These are phyloP conservation scores for Leptoclinus maculatus DNA, from an alignment of 2,797 vertebrate species.

Conservation along the genomic window DNA sequence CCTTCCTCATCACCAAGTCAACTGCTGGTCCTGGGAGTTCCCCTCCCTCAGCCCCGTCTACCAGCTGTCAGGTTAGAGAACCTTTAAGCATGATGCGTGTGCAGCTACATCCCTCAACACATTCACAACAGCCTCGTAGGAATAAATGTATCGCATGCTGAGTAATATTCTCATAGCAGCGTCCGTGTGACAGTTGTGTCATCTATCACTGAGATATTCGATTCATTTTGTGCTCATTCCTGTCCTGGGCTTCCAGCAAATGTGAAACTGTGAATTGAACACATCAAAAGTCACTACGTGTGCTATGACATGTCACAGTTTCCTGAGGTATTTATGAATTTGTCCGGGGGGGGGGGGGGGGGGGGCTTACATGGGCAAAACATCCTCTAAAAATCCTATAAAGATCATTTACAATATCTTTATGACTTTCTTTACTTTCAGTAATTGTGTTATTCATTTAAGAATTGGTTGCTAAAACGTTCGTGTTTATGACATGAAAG, in stretches of 20 bases:
- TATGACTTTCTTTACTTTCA: not conserved
- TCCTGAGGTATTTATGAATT: not conserved
- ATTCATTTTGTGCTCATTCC: slow-evolving; percentile 4
- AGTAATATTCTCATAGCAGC: slow-evolving; percentile 5
- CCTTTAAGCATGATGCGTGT: not conserved
- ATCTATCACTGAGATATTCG: not conserved
- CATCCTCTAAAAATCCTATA: not conserved
- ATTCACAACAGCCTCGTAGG: slow-evolving; percentile 2
- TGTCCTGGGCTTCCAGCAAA: slow-evolving; percentile 4
- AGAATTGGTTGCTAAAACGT: not conserved
- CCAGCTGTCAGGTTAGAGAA: slow-evolving; percentile 76
- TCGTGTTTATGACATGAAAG: not conserved
- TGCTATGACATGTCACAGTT: not conserved
- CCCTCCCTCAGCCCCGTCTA: slow-evolving; percentile 63
- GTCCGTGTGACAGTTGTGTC: slow-evolving; percentile 9
- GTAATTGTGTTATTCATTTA: not conserved
- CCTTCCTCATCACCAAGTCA: slow-evolving; percentile 78
- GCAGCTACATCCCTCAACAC: not conserved
- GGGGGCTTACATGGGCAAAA: not conserved
- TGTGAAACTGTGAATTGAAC: slow-evolving; percentile 28
- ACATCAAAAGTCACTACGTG: not conserved
- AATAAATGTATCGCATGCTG: not conserved
- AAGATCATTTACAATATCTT: not conserved
- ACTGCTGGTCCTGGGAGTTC: slow-evolving; percentile 80
- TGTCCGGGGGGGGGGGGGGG: no score